Percentiles rank a stretch among this genome's conserved stretches.
These are phyloP conservation scores for Apodemus agrarius DNA, from an alignment of 2,797 vertebrate species.

Conservation along the genomic window DNA sequence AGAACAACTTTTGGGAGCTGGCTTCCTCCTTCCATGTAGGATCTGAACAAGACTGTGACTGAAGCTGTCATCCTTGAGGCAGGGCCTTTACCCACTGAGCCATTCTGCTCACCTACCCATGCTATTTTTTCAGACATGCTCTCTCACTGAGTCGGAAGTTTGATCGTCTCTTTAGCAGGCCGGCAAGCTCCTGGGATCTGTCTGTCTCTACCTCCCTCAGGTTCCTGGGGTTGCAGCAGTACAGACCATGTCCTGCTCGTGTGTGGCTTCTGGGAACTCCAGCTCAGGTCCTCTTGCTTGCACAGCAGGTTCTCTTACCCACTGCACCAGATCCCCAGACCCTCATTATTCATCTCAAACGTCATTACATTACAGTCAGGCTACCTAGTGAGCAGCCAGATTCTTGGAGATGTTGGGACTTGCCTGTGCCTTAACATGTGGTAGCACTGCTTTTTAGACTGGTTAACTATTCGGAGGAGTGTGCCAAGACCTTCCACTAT, in stretches of 20 bases:
- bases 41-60: not conserved
- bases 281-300: not conserved
- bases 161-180: not conserved
- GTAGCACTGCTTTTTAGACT: not conserved
- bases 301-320: not conserved
- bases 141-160: not conserved
- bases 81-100: not conserved
- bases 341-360: not conserved
- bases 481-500: not conserved
- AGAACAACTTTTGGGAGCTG: not conserved
- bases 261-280: not conserved
- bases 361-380: not conserved
- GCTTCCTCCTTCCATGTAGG: not conserved
- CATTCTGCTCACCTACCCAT: not conserved
- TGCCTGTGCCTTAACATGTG: not conserved
- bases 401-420: not conserved
- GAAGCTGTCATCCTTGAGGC: not conserved
- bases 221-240: not conserved
- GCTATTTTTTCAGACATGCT: not conserved
- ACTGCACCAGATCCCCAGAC: not conserved
- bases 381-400: not conserved
- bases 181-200: not conserved
- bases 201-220: not conserved
- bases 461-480: not conserved
- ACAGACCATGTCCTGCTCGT: not conserved